Conservation (phyloP, 2,797 vertebrate species). For the Tympanoctomys barrerae region DNA sequence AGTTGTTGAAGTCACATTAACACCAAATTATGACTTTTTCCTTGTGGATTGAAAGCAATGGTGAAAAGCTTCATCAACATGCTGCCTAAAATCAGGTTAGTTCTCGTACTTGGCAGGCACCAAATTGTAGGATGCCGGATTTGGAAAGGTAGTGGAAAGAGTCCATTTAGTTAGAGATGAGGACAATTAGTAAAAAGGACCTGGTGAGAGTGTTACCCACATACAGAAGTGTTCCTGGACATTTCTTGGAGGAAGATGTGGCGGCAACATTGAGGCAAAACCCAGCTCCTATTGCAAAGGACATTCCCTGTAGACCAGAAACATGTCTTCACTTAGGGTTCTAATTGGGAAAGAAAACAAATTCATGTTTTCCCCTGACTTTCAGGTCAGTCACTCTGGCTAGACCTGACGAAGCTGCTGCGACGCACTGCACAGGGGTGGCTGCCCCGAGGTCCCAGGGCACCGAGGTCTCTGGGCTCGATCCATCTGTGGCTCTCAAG, state of each 20-base stretch:
- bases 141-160: conserved; percentile 20
- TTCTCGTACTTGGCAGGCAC: not conserved
- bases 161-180: not conserved
- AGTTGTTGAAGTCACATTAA: not conserved
- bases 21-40: not conserved
- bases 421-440: not conserved
- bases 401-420: not conserved
- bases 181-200: conserved; percentile 6
- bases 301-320: not conserved
- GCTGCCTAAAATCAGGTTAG: not conserved
- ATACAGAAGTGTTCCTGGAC: not conserved
- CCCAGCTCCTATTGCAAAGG: not conserved
- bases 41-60: not conserved
- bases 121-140: not conserved
- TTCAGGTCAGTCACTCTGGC: not conserved
- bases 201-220: not conserved
- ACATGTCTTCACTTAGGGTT: not conserved
- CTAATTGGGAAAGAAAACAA: not conserved
- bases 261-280: not conserved
- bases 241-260: not conserved
- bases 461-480: not conserved
- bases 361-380: not conserved
- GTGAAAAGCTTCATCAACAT: not conserved
- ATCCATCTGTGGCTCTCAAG: not conserved
- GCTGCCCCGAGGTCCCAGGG: not conserved